Conservation (phyloP, 2,113 vertebrate genomes). For the Brevimyrus niger region DNA sequence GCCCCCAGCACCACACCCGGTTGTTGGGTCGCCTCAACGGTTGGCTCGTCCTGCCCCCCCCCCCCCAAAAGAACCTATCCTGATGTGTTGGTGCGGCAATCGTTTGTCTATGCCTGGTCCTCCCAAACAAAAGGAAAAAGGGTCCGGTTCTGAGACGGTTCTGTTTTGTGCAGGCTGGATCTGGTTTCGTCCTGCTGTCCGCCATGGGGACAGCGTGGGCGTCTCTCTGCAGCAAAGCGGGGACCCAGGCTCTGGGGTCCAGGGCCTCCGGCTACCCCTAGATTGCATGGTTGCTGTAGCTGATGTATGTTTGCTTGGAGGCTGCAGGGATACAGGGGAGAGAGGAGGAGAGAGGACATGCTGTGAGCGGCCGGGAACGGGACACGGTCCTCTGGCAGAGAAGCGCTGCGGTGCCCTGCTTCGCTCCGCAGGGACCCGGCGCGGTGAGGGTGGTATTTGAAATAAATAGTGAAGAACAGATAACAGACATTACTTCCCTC, state of each 20-base stretch:
- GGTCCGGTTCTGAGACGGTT: slow-evolving; percentile 8
- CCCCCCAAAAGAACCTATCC: background rate
- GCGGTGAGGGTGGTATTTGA: slow-evolving; percentile 21
- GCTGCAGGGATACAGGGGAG: slow-evolving; percentile 54
- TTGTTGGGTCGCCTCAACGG: no score
- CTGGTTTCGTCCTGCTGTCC: slow-evolving; percentile 18
- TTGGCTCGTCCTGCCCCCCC: background rate
- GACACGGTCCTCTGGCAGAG: slow-evolving; percentile 20
- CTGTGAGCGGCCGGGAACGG: background rate
- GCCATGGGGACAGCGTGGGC: slow-evolving; percentile 30
- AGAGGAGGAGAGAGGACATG: slow-evolving; percentile 41
- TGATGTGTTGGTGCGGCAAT: slow-evolving; percentile 26
- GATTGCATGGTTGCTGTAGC: slow-evolving; percentile 93
- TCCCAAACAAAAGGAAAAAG: slow-evolving; percentile 11
- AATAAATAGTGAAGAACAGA: slow-evolving; percentile 16
- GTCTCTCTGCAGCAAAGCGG: slow-evolving; percentile 29
- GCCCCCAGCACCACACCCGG: no score
- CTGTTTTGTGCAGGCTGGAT: slow-evolving; percentile 44
- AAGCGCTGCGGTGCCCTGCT: background rate
- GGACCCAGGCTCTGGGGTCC: slow-evolving; percentile 18
- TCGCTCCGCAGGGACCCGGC: slow-evolving; percentile 2
- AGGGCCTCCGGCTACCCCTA: slow-evolving; percentile 48
- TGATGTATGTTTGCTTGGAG: slow-evolving; percentile 93
- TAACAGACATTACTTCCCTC: background rate
- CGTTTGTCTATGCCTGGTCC: slow-evolving; percentile 34